These are phyloP conservation scores for Drosophila arizonae DNA, from an alignment of 1,140 invertebrate species.

Conservation along the genomic window DNA sequence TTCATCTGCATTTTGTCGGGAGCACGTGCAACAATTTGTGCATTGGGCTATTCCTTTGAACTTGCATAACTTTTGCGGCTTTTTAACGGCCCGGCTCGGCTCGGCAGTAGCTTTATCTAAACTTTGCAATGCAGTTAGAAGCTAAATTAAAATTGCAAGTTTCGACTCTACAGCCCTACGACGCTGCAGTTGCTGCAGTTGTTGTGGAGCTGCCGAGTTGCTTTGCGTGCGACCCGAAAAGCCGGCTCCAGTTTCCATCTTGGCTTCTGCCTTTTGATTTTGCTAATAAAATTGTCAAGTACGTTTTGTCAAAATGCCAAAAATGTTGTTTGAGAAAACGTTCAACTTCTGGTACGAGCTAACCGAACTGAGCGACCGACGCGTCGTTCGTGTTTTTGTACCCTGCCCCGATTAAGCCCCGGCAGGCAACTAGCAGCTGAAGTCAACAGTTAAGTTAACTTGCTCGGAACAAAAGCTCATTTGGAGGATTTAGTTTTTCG, in stretches of 20 bases:
- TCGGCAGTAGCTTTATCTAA: constrained; percentile 12
- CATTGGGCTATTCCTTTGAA: constrained; percentile 19
- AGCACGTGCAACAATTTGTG: constrained; percentile 32
- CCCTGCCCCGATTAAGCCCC: background rate
- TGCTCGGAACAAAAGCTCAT: too few species aligned
- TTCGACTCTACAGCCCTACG: constrained; percentile 69
- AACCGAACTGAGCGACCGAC: constrained; percentile 4
- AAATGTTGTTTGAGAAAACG: constrained; percentile 71
- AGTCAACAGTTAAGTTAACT: too few species aligned
- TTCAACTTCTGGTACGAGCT: constrained; percentile 66
- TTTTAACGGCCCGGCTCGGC: constrained; percentile 47
- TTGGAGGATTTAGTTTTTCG: too few species aligned
- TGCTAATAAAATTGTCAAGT: constrained; percentile 70
- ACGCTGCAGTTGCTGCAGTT: constrained; percentile 26
- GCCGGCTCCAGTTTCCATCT: constrained; percentile 27
- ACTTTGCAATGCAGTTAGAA: constrained; percentile 58
- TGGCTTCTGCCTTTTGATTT: constrained; percentile 18
- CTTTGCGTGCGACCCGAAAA: constrained; percentile 55
- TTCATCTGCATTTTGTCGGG: background rate
- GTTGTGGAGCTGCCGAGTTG: constrained; percentile 9
- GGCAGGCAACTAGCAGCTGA: background rate
- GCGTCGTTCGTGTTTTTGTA: background rate
- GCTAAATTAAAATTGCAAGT: constrained; percentile 73
- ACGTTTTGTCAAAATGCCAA: constrained; percentile 76
- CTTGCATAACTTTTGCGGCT: constrained; percentile 57